phyloP scores from a whole-genome alignment of 1,140 invertebrate species.

The Drosophila nebulosa region DNA sequence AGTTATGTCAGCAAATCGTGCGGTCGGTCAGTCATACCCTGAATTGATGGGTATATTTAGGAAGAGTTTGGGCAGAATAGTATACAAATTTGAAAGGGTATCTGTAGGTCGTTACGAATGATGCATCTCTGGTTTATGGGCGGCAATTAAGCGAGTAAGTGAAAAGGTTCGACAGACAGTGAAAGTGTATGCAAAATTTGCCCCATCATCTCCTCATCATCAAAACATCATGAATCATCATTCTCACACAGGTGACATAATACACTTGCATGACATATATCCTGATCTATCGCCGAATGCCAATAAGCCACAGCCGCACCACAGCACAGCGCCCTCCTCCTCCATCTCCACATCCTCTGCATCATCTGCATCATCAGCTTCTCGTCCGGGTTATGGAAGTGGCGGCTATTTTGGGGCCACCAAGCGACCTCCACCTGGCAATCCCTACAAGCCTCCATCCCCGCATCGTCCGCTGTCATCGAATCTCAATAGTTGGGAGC shows the following conservation, averaged over 20 bases:
- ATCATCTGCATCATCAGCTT: slow-evolving; percentile 28
- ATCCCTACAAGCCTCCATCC: slow-evolving; percentile 59
- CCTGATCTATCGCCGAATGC: slow-evolving; percentile 67
- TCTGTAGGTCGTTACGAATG: background rate
- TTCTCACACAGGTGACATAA: slow-evolving; percentile 80
- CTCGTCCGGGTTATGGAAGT: slow-evolving; percentile 52
- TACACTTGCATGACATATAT: slow-evolving; percentile 81
- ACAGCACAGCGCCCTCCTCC: slow-evolving; percentile 50
- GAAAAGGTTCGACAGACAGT: slow-evolving; percentile 10
- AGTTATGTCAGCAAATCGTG: slow-evolving; percentile 8
- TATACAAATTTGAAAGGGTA: background rate
- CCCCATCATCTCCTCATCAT: slow-evolving; percentile 3
- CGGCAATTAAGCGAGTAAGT: slow-evolving; percentile 1
- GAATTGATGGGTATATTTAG: background rate
- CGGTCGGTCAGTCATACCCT: background rate
- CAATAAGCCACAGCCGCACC: slow-evolving; percentile 58
- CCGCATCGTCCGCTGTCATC: slow-evolving; percentile 30
- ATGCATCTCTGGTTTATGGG: background rate
- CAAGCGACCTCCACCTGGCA: slow-evolving; percentile 57
- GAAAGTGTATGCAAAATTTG: slow-evolving; percentile 34
- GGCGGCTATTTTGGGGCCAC: slow-evolving; percentile 64
- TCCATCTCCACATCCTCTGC: slow-evolving; percentile 45
- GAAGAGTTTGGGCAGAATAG: background rate
- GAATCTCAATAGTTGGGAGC: slow-evolving; percentile 69
- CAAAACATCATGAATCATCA: slow-evolving; percentile 20